Percentiles rank a stretch among this genome's conserved stretches.
Conservation (phyloP, 1,140 invertebrate species). For the Psilanteris sp. region DNA sequence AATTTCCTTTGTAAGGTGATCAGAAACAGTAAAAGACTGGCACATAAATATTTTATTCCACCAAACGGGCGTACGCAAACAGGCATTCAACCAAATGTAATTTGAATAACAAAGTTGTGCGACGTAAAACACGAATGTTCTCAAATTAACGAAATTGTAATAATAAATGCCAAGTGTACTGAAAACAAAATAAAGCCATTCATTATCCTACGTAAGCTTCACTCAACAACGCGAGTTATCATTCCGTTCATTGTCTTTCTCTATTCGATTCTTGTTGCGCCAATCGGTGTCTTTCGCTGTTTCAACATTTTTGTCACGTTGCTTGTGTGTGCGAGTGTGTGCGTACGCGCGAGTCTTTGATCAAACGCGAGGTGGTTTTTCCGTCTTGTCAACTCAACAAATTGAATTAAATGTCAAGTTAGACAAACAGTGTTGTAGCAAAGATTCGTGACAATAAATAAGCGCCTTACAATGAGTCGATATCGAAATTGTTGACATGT, state of each 20-base stretch:
- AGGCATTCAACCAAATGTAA: conserved; percentile 11
- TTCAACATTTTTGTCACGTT: conserved; percentile 45
- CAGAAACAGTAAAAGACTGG: conserved; percentile 7
- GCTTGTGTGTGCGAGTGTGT: conserved; percentile 37
- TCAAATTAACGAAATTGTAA: conserved; percentile 20
- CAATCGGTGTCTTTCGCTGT: conserved; percentile 14
- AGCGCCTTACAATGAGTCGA: conserved; percentile 61
- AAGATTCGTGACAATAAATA: conserved; percentile 68
- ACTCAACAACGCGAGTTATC: background rate
- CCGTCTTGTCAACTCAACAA: conserved; percentile 42
- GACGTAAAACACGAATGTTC: background rate
- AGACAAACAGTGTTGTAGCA: conserved; percentile 55
- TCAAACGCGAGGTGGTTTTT: conserved; percentile 43
- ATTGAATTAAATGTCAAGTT: conserved; percentile 65
- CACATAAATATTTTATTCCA: conserved; percentile 5
- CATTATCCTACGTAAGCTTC: conserved; percentile 13
- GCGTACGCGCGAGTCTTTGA: conserved; percentile 45
- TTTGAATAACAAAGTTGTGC: conserved; percentile 1
- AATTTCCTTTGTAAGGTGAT: conserved; percentile 7
- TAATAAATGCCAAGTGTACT: conserved; percentile 19
- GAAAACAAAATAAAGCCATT: conserved; percentile 21
- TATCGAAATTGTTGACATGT: conserved; percentile 56
- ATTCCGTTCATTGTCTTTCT: conserved; percentile 19
- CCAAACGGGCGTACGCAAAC: conserved; percentile 15
- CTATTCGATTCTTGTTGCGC: conserved; percentile 31